phyloP scores from a whole-genome alignment of 1,140 invertebrate species.

The Solenopsis invicta region DNA sequence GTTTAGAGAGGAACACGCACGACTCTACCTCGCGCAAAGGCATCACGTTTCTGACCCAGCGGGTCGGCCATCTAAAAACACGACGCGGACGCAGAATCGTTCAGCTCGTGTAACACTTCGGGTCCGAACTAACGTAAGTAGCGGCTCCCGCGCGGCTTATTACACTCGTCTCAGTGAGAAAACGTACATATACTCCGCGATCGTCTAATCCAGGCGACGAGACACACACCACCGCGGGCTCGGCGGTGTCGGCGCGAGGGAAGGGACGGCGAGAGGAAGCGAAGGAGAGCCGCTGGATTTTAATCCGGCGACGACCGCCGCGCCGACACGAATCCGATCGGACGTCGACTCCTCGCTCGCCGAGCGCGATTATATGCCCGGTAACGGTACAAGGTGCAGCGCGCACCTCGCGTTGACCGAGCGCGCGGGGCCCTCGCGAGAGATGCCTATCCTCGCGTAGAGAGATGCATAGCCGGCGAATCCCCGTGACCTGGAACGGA shows the following conservation, averaged over 20 bases:
- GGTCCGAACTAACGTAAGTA: neutral
- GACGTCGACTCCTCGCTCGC: conserved; percentile 53
- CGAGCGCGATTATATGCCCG: conserved; percentile 66
- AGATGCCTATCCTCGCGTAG: conserved; percentile 72
- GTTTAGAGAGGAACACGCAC: conserved; percentile 35
- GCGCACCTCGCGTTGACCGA: conserved; percentile 69
- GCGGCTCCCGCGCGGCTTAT: neutral
- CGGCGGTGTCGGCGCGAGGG: conserved; percentile 11
- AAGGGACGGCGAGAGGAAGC: too few species aligned
- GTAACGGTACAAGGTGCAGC: conserved; percentile 75
- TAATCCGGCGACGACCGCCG: conserved; percentile 50
- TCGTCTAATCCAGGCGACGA: conserved; percentile 9
- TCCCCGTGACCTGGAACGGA: conserved; percentile 76
- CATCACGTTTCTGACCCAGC: conserved; percentile 42
- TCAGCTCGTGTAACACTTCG: conserved; percentile 44
- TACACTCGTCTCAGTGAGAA: neutral
- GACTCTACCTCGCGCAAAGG: conserved; percentile 12
- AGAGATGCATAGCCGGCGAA: conserved; percentile 55
- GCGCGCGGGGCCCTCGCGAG: conserved; percentile 41
- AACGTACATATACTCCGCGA: neutral
- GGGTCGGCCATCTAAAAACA: conserved; percentile 27
- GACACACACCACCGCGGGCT: neutral
- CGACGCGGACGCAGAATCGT: neutral
- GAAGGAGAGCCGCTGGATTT: conserved; percentile 1
- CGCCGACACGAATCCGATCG: conserved; percentile 70